Conservation (phyloP, 2,888 invertebrate genomes). For the Cephus pulcher region DNA sequence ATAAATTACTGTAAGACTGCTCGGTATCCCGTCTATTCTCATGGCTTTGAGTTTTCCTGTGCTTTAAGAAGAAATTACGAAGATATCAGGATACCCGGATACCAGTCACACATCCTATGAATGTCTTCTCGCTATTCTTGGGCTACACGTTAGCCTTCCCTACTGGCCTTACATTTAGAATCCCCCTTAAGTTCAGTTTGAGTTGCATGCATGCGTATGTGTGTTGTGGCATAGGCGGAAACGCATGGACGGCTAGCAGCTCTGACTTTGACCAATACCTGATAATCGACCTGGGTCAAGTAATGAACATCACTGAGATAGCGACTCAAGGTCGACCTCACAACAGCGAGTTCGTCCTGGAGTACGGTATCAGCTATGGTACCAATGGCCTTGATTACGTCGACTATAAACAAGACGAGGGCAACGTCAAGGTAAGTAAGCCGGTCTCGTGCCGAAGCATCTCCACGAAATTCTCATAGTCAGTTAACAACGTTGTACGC, state of each 20-base stretch:
- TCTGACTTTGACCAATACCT: constrained; percentile 94
- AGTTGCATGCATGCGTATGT: constrained; percentile 63
- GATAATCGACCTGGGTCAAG: constrained; percentile 87
- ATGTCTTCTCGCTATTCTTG: background rate
- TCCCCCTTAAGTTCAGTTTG: constrained; percentile 45
- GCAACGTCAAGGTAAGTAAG: constrained; percentile 85
- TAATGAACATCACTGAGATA: constrained; percentile 90
- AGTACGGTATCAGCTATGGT: constrained; percentile 94
- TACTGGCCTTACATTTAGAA: background rate
- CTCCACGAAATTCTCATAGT: background rate
- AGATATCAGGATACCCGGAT: background rate
- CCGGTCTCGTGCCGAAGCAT: background rate
- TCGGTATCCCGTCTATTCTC: background rate
- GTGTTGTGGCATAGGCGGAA: constrained; percentile 76
- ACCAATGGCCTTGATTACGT: constrained; percentile 91
- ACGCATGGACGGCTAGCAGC: constrained; percentile 92
- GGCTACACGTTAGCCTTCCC: background rate
- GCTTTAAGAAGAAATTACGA: background rate
- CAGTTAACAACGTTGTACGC: background rate
- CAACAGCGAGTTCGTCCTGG: constrained; percentile 91
- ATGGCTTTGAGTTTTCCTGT: background rate
- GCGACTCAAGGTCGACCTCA: constrained; percentile 92
- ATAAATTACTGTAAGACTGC: background rate
- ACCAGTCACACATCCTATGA: no score
- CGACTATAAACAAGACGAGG: constrained; percentile 89